These are phyloP conservation scores for Myxocyprinus asiaticus DNA, from an alignment of 2,113 vertebrate genomes.

Conservation along the genomic window DNA sequence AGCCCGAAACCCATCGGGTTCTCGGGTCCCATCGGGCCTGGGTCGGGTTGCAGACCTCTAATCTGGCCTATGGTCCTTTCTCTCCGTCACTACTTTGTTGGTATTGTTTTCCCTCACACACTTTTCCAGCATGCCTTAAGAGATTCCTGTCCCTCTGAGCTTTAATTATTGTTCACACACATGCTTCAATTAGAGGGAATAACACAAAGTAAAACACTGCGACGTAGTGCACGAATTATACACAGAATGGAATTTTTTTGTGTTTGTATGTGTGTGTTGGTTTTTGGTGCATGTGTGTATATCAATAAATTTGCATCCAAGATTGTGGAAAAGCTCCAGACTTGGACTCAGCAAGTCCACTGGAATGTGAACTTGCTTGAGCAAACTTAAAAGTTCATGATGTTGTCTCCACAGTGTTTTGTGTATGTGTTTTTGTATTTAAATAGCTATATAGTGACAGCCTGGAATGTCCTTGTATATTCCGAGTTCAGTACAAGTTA, in stretches of 20 bases:
- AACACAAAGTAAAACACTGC: slow-evolving; percentile 13
- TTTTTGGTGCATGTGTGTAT: neutral
- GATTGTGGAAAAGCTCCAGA: neutral
- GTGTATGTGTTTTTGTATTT: too few relatives aligned
- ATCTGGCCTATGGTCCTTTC: neutral
- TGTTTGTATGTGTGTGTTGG: neutral
- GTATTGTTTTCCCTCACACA: slow-evolving; percentile 23
- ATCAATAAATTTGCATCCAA: slow-evolving; percentile 1
- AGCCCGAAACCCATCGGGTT: too few relatives aligned
- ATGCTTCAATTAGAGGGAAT: slow-evolving; percentile 33
- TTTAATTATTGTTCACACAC: slow-evolving; percentile 36
- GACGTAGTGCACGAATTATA: neutral
- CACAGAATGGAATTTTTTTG: neutral
- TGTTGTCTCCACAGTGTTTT: neutral
- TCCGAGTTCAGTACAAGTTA: too few relatives aligned
- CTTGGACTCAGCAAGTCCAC: slow-evolving; percentile 10
- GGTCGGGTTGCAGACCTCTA: too few relatives aligned
- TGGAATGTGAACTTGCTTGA: slow-evolving; percentile 27
- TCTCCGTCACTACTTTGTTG: slow-evolving; percentile 1
- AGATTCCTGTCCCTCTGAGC: slow-evolving; percentile 26
- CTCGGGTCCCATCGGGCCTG: too few relatives aligned
- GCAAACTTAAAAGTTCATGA: neutral
- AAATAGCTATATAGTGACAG: too few relatives aligned
- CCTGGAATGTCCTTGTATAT: too few relatives aligned
- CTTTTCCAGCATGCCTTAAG: slow-evolving; percentile 10